Evolutionary conservation across 2,113 vertebrate genomes (phyloP), one percentile per base, ranked within the genome.

Genomic region (Clarias magur): DNA sequence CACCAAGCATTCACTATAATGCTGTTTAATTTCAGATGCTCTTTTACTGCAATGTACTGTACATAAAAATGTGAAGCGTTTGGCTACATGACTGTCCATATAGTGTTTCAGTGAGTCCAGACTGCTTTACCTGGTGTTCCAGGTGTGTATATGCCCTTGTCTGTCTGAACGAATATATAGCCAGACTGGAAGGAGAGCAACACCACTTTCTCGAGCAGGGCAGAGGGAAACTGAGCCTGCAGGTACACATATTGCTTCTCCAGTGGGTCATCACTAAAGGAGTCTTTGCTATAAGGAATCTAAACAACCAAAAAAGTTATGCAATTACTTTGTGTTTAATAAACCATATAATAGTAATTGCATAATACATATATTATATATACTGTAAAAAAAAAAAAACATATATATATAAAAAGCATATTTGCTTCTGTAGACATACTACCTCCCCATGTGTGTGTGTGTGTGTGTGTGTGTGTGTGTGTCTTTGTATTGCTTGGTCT

Each of bases 161-260:
- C 90, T n/a, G 91, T 91, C 79, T 91, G 91, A 8, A 90, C 23
- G 67, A 91, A 90, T 38, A 91, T 87, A 70, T 89, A 91, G 15
- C 91, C 89, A n/a, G 85, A 85, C 79, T 91, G 88, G 80, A 91
- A 91, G 8, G 91, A 91, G 4, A 89, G 21, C 70, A 90, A n/a
- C 30, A 89, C 73, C 30, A 88, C 82, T 82, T 90, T 90, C 85
- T 91, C 88, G 72, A 91, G 72, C 1, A 57, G 7, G 0, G 1
- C 2, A 1, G 57, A 23, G 17, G 87, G 83, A 82, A 90, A 91
- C 1, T 81, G 23, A 19, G 89, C 89, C 73, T 82, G 48, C 13
- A 90, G 68, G 30, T 84, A 87, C 21, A 91, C 88, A 67, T 87
- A 90, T 48, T 91, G 87, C 67, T 86, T 90, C 67, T 86, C 80